Percentiles rank a stretch among this genome's conserved stretches.
Conservation (phyloP, 2,797 vertebrate species). For the Catostomus latipinnis region DNA sequence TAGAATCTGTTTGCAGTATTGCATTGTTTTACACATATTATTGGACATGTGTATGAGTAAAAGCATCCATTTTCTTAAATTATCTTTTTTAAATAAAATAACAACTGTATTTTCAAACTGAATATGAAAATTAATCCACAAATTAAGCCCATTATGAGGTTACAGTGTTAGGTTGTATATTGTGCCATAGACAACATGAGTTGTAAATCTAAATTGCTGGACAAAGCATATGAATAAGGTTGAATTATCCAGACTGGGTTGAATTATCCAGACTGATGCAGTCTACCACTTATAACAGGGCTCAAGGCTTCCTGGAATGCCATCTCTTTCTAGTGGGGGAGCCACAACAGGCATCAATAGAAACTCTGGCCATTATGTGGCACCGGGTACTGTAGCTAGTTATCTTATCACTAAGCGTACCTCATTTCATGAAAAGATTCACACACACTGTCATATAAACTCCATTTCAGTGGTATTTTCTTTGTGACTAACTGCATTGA, state of each 20-base stretch:
- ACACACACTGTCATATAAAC: neutral
- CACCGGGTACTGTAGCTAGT: neutral
- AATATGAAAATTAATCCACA: too few relatives aligned
- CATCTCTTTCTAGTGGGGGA: neutral
- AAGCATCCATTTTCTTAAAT: too few relatives aligned
- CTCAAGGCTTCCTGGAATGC: neutral
- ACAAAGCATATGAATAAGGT: neutral
- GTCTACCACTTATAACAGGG: neutral
- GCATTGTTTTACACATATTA: too few relatives aligned
- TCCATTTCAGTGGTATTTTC: neutral
- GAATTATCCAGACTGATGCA: conserved; percentile 24
- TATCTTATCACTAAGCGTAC: neutral
- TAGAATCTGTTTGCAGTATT: too few relatives aligned
- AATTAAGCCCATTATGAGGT: too few relatives aligned
- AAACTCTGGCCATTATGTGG: neutral
- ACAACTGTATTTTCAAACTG: too few relatives aligned
- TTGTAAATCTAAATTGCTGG: neutral
- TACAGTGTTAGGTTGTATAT: neutral
- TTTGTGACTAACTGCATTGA: neutral
- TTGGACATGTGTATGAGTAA: too few relatives aligned
- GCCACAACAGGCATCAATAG: neutral
- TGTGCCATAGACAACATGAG: neutral
- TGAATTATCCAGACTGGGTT: conserved; percentile 24
- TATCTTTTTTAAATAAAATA: too few relatives aligned
- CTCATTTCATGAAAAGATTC: neutral